Conservation (phyloP, 2,113 vertebrate genomes). For the Micronisus gabar region DNA sequence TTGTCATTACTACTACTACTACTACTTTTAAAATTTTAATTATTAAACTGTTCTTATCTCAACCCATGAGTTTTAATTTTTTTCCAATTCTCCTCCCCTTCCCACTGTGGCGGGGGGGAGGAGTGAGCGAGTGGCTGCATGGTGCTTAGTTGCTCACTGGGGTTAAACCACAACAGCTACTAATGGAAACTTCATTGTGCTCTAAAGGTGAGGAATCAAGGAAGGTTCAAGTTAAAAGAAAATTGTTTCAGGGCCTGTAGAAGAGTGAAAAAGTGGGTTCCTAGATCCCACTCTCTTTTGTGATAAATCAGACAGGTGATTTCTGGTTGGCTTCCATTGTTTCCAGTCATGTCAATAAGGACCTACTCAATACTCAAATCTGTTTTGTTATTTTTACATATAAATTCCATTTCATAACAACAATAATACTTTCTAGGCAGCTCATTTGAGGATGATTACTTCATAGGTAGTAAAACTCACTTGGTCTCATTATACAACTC, state of each 20-base stretch:
- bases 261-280: background rate
- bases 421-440: slow-evolving; percentile 29
- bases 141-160: no score
- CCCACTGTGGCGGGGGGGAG: no score
- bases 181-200: background rate
- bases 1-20: no score
- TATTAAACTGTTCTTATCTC: no score
- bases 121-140: no score
- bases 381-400: slow-evolving; percentile 49
- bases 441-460: slow-evolving; percentile 62
- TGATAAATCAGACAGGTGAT: background rate
- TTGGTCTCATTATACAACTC: slow-evolving; percentile 40
- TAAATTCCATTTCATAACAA: slow-evolving; percentile 50
- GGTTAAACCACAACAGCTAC: background rate
- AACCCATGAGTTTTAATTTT: no score
- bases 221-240: background rate
- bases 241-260: background rate
- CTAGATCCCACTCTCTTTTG: background rate
- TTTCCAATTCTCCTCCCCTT: no score
- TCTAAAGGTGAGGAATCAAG: background rate
- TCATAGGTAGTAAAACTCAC: slow-evolving; percentile 48
- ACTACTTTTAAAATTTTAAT: no score
- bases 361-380: slow-evolving; percentile 7
- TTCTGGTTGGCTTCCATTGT: background rate
- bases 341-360: slow-evolving; percentile 13